These are phyloP conservation scores for Cylindroiulus punctatus DNA, from an alignment of 2,888 invertebrate species.

Conservation along the genomic window DNA sequence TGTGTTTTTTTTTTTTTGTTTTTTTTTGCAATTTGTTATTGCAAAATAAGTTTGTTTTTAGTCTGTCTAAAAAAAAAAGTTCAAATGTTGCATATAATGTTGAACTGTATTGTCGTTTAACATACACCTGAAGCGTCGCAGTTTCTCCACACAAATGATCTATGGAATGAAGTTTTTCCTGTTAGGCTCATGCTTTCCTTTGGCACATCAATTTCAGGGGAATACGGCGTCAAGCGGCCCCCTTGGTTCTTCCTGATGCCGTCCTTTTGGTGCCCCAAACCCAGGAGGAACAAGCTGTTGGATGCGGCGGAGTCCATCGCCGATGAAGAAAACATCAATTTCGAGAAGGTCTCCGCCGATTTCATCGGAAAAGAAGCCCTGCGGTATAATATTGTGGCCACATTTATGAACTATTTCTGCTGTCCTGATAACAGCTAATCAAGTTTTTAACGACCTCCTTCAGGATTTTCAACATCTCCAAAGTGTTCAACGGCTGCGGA, in stretches of 20 bases:
- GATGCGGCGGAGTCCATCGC: slow-evolving; percentile 3
- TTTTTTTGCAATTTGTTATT: too few relatives aligned
- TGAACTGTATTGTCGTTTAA: too few relatives aligned
- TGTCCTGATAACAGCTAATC: too few relatives aligned
- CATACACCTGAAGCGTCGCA: too few relatives aligned
- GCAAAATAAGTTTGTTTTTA: too few relatives aligned
- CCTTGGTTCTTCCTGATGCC: slow-evolving; percentile 80
- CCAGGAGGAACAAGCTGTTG: not conserved
- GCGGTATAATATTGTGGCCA: not conserved
- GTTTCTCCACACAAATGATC: not conserved
- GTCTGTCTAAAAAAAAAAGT: too few relatives aligned
- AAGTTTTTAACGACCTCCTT: not conserved
- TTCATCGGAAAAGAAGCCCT: slow-evolving; percentile 51
- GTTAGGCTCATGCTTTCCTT: too few relatives aligned
- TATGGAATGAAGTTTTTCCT: not conserved
- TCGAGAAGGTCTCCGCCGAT: slow-evolving; percentile 52
- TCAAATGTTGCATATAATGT: too few relatives aligned
- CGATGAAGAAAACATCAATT: not conserved
- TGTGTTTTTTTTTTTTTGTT: too few relatives aligned
- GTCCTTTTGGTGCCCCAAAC: slow-evolving; percentile 73
- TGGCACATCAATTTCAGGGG: slow-evolving; percentile 73
- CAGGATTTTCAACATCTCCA: slow-evolving; percentile 60
- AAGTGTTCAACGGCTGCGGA: slow-evolving; percentile 64
- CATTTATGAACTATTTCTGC: too few relatives aligned
- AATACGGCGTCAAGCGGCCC: slow-evolving; percentile 79